phyloP scores from a whole-genome alignment of 2,888 invertebrate genomes.

The Anaspis maculata region DNA sequence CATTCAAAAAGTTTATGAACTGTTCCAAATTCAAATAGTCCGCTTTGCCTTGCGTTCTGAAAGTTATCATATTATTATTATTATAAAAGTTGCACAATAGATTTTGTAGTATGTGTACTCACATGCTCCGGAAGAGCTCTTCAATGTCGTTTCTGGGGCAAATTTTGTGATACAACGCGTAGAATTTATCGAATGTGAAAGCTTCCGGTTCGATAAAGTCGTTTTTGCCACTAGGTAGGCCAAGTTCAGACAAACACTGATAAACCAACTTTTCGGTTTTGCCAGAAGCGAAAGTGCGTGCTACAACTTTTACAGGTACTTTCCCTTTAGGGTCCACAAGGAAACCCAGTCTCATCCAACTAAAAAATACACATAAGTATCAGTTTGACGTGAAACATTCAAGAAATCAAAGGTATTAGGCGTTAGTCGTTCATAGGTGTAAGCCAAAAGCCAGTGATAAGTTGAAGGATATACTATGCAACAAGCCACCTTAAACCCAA shows the following conservation, averaged over 20 bases:
- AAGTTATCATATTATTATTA: too few relatives aligned
- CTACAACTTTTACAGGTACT: constrained; percentile 94
- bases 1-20: constrained; percentile 88
- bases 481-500: too few relatives aligned
- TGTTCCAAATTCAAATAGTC: constrained; percentile 81
- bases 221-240: constrained; percentile 90
- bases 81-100: too few relatives aligned
- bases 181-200: constrained; percentile 98
- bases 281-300: constrained; percentile 97
- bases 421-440: too few relatives aligned
- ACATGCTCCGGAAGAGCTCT: constrained; percentile 93
- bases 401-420: not conserved
- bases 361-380: too few relatives aligned
- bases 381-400: not conserved
- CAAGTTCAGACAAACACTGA: constrained; percentile 89
- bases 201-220: constrained; percentile 90
- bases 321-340: constrained; percentile 89
- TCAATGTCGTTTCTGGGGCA: constrained; percentile 98
- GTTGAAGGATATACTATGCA: too few relatives aligned
- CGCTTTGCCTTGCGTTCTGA: constrained; percentile 84
- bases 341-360: constrained; percentile 98
- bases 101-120: constrained; percentile 53
- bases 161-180: constrained; percentile 95
- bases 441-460: too few relatives aligned
- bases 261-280: constrained; percentile 98